Evolutionary conservation across 1,140 invertebrate genomes (phyloP).

Genomic region (Drosophila santomea): DNA sequence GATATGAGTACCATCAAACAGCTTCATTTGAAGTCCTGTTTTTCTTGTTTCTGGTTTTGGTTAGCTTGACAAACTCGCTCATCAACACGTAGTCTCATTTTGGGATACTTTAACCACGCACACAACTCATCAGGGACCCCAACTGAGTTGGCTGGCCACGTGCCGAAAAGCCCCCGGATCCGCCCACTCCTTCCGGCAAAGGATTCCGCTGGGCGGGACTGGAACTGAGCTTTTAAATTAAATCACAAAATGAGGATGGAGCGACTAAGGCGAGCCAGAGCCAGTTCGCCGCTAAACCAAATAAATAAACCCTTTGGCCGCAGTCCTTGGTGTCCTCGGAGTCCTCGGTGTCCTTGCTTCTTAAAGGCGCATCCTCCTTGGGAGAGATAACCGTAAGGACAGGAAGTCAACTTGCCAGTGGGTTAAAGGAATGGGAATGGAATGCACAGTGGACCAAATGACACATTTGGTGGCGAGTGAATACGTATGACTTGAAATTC

Average conservation of each 20-base stretch:
- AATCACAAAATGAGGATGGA: constrained; percentile 78
- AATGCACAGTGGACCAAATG: constrained; percentile 9
- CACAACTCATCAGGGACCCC: constrained; percentile 36
- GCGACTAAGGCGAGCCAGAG: constrained; percentile 50
- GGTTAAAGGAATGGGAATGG: constrained; percentile 2
- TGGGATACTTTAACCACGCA: constrained; percentile 62
- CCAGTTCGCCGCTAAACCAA: constrained; percentile 66
- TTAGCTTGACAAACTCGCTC: constrained; percentile 36
- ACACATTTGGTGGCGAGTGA: not conserved
- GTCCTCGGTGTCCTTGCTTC: constrained; percentile 59
- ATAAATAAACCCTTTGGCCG: constrained; percentile 79
- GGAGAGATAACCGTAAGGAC: constrained; percentile 54
- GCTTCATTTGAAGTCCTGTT: constrained; percentile 26
- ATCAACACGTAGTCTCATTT: constrained; percentile 72
- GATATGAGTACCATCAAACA: not conserved
- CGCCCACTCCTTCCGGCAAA: constrained; percentile 13
- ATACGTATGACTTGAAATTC: not conserved
- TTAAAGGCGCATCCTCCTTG: constrained; percentile 44
- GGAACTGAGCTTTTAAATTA: constrained; percentile 73
- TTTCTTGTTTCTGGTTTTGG: constrained; percentile 3
- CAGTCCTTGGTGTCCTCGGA: constrained; percentile 59
- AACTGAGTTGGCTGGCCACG: constrained; percentile 38
- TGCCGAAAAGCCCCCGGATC: constrained; percentile 34
- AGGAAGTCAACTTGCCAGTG: constrained; percentile 68
- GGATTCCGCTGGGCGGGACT: constrained; percentile 12